Conservation (phyloP, 2,888 invertebrate species). For the Peribatodes rhomboidaria region DNA sequence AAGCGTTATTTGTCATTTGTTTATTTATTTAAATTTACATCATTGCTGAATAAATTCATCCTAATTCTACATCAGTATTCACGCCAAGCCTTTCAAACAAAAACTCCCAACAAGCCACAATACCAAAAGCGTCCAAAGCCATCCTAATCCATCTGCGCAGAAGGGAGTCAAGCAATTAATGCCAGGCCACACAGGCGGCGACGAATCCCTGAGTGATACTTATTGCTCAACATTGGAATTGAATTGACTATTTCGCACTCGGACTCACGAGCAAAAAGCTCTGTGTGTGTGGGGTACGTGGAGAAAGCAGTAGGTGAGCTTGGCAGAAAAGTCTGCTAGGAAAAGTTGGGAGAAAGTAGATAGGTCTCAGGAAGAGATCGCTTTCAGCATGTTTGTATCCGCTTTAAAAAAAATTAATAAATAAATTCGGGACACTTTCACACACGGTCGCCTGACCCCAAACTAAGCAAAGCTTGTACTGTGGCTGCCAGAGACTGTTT, state of each 20-base stretch:
- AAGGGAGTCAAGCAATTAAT: slow-evolving; percentile 45
- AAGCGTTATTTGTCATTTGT: no score
- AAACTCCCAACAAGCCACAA: slow-evolving; percentile 7
- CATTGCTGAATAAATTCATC: no score
- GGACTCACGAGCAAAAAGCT: slow-evolving; percentile 43
- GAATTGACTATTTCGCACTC: slow-evolving; percentile 69
- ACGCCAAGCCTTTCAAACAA: slow-evolving; percentile 3
- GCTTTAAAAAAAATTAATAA: no score
- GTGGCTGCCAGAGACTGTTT: no score
- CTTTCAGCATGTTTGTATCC: no score
- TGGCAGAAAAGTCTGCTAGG: no score
- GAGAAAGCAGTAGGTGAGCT: background rate
- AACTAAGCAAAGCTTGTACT: no score
- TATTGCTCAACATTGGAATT: slow-evolving; percentile 66
- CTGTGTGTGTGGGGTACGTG: background rate
- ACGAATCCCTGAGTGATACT: slow-evolving; percentile 51
- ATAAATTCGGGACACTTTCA: no score
- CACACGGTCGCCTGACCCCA: no score
- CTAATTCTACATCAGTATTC: background rate
- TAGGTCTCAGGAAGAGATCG: no score
- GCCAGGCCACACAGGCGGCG: slow-evolving; percentile 40
- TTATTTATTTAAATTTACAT: no score
- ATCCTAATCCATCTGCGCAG: slow-evolving; percentile 42
- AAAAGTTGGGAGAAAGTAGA: no score
- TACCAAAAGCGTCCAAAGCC: slow-evolving; percentile 21